Evolutionary conservation across 2,797 vertebrate species (phyloP), one percentile per base, ranked within the genome.

Genomic region (Brotula barbata): DNA sequence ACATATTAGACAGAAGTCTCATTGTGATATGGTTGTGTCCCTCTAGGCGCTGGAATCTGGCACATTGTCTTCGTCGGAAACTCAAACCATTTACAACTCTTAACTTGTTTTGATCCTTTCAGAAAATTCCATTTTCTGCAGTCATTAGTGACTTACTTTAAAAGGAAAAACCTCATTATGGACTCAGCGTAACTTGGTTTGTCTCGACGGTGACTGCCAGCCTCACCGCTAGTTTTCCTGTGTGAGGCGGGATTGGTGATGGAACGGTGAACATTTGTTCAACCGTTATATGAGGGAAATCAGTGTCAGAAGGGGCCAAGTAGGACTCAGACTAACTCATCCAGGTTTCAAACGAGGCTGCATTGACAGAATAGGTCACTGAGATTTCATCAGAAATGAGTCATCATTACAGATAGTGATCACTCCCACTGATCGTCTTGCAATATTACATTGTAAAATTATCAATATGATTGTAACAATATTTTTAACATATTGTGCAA

Each of bases 41-140:
- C 89, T 87, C 73, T 79, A 87, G 85, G 89, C 86, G 12, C 75
- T 83, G 87, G 87, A 90, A 90, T 89, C 85, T 88, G 87, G 87
- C 86, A 85, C 83, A 86, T 88, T 88, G 87, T 89, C 87, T 88
- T 67, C 60, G 68, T 85, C 65, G 81, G 83, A 88, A 90, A 90
- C 84, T 87, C 82, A 72, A 87, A 86, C 80, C 77, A 66, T 83
- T 88, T 86, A 86, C 87, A 88, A 84, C 81, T 90, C 85, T 72
- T 56, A 13, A 88, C 87, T 88, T 89, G 87, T 88, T 89, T 88
- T 88, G 82, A 87, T 85, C 79, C 77, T 70, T 78, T 70, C 56
- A 84, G 73, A 88, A 87, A 84, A 85, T 88, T 86, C 83, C 82
- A 80, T 83, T 87, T 88, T 86, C 85, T 75, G 80, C 71, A 63